Percentiles rank a stretch among this genome's conserved stretches.
These are phyloP conservation scores for Drosophila flavopinicola DNA, from an alignment of 2,888 invertebrate species.

Conservation along the genomic window DNA sequence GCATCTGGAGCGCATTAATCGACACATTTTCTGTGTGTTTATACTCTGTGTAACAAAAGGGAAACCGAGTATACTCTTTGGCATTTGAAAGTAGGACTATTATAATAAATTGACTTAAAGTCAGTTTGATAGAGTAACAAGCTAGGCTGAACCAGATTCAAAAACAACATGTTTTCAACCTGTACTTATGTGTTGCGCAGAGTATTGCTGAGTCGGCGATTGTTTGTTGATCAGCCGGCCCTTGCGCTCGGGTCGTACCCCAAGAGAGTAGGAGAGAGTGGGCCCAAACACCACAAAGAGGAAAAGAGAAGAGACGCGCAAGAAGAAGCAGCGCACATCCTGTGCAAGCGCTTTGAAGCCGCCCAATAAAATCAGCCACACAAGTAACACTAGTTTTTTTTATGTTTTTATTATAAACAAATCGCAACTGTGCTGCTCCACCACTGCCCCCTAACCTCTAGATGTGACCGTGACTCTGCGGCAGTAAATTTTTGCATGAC, in stretches of 20 bases:
- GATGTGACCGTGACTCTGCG: slow-evolving; percentile 32
- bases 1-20: slow-evolving; percentile 80
- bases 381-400: slow-evolving; percentile 35
- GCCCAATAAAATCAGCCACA: slow-evolving; percentile 59
- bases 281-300: slow-evolving; percentile 12
- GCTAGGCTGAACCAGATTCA: too few species aligned
- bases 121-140: too few species aligned
- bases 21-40: slow-evolving; percentile 68
- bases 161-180: too few species aligned
- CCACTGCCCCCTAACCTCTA: neutral
- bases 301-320: slow-evolving; percentile 9
- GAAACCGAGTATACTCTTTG: neutral
- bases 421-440: slow-evolving; percentile 27
- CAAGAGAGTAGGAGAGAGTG: slow-evolving; percentile 10
- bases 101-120: too few species aligned
- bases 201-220: too few species aligned
- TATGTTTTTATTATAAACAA: slow-evolving; percentile 66
- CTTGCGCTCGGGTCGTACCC: slow-evolving; percentile 5
- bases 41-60: neutral
- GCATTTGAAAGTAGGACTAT: neutral
- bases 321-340: slow-evolving; percentile 50
- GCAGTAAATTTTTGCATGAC: slow-evolving; percentile 79
- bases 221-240: slow-evolving; percentile 59
- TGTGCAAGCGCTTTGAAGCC: slow-evolving; percentile 68
- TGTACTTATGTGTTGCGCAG: too few species aligned